These are phyloP conservation scores for Drosophila hydei DNA, from an alignment of 1,140 invertebrate species.

Conservation along the genomic window DNA sequence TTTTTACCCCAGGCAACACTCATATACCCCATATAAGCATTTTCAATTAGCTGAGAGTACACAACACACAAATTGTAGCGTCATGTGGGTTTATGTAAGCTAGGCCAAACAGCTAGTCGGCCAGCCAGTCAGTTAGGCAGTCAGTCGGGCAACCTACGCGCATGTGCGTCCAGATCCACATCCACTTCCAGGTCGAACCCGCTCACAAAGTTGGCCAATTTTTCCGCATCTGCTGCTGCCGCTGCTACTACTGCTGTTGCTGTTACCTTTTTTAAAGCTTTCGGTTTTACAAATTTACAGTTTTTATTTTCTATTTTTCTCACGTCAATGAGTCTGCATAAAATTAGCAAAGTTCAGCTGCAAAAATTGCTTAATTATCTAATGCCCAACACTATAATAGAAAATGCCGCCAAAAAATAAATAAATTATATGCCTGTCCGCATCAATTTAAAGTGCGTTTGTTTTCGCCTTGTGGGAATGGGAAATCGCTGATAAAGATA, in stretches of 20 bases:
- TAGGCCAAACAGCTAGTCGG: conserved; percentile 37
- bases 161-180: conserved; percentile 55
- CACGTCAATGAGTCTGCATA: conserved; percentile 59
- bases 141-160: conserved; percentile 56
- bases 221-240: conserved; percentile 64
- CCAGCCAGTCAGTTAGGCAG: conserved; percentile 15
- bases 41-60: not conserved
- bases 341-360: conserved; percentile 56
- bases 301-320: conserved; percentile 47
- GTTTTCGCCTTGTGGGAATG: conserved; percentile 26
- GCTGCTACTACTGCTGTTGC: not conserved
- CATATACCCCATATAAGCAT: not conserved
- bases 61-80: conserved; percentile 50
- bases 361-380: conserved; percentile 51
- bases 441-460: conserved; percentile 36
- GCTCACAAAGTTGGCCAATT: conserved; percentile 59
- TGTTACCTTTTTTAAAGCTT: conserved; percentile 23
- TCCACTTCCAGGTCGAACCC: conserved; percentile 66
- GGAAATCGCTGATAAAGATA: conserved; percentile 11
- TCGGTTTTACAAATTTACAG: conserved; percentile 36
- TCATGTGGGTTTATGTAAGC: conserved; percentile 72
- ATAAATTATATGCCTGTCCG: conserved; percentile 40
- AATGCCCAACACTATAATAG: conserved; percentile 50
- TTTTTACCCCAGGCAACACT: not conserved
- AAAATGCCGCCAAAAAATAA: conserved; percentile 33